Evolutionary conservation across 2,797 vertebrate genomes (phyloP), one percentile per base, ranked within the genome.

Genomic region (Sebastes nivosus): DNA sequence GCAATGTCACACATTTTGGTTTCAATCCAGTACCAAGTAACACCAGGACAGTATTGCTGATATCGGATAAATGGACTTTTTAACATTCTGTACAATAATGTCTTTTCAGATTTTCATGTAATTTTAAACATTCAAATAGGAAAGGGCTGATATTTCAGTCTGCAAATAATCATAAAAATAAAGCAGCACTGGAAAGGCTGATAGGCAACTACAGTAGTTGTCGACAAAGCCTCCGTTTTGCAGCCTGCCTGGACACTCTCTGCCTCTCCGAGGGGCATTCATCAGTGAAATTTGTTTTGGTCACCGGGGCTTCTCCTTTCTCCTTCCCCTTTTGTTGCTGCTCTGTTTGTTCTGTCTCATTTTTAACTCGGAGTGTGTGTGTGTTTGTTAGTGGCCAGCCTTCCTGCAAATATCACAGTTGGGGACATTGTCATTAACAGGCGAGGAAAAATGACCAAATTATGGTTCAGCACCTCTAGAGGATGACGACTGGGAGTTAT

Each of bases 221-320:
- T 63, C 2, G 6, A 77, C 68, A 83, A 76, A 76, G 14, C 30
- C 36, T 71, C 34, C 6, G 6, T 13, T 27, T 27, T 27, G 16
- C 22, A 46, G 55, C 52, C 24, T 74, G 54, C 18, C 22, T 38
- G 72, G 54, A 77, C 57, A 52, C 10, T 34, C 12, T 29, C 24
- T 66, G 38, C 27, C 30, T 75, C 75, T 77, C 79, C 76, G 29
- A 76, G 65, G 82, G 46, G 25, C 67, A 80, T 59, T 76, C 67
- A 80, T 87, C 58, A 68, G 75, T 79, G 63, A 75, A 85, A 83
- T 87, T 80, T 85, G 73, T 77, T 81, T 75, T 77, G 70, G 64
- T 67, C 42, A 64, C 77, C 38, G 34, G 30, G 52, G 59, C 42
- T 38, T 83, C 71, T 59, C 25, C 13, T 67, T 75, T 75, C 65